Evolutionary conservation across 2,797 vertebrate species (phyloP).

Genomic region (Nyctibius grandis): DNA sequence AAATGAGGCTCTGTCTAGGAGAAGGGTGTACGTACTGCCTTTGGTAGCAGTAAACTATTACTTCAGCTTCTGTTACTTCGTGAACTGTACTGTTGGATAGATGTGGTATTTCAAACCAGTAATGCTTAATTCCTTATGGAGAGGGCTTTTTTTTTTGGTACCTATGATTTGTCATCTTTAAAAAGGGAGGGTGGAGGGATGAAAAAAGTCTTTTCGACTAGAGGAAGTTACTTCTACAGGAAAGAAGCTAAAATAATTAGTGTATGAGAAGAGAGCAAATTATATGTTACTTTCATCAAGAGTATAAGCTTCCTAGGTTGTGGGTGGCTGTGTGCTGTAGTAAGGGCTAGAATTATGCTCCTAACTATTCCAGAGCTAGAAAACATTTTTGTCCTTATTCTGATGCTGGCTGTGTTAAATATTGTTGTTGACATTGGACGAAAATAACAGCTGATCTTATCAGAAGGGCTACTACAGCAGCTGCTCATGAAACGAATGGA

Average conservation of each 20-base stretch:
- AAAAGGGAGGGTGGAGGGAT: not conserved
- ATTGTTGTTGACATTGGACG: not conserved
- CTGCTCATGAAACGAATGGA: not conserved
- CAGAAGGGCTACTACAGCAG: not conserved
- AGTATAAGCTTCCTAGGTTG: not conserved
- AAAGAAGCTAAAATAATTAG: not conserved
- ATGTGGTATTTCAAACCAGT: not conserved
- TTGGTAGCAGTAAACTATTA: not conserved
- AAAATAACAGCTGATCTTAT: not conserved
- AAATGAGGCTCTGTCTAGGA: not conserved
- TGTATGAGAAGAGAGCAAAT: not conserved
- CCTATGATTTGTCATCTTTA: not conserved
- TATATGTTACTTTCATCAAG: not conserved
- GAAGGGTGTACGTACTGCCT: not conserved
- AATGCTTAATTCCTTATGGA: not conserved
- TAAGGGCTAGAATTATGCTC: not conserved
- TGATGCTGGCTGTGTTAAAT: not conserved
- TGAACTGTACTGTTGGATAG: not conserved
- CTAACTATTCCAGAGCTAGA: not conserved
- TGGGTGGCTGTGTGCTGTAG: not conserved
- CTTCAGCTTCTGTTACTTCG: not conserved
- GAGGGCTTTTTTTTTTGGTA: not conserved
- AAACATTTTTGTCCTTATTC: not conserved
- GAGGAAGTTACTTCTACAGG: not conserved
- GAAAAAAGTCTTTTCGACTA: not conserved